Conservation (phyloP, 2,797 vertebrate species). For the Rallus crepitans region DNA sequence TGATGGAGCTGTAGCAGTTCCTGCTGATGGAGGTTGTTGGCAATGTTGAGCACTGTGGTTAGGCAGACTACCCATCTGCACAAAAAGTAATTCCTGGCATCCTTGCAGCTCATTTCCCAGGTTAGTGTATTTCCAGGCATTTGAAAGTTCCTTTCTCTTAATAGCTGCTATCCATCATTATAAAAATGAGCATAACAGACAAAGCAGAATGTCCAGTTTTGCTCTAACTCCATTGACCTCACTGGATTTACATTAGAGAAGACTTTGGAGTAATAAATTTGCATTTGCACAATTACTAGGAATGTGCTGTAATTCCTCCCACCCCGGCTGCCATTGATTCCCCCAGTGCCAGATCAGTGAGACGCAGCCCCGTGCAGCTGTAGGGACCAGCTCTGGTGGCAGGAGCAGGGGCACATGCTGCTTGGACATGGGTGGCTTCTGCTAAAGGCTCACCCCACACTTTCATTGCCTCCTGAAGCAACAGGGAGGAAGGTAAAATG, state of each 20-base stretch:
- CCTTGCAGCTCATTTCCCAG: conserved; percentile 13
- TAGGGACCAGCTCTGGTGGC: not conserved
- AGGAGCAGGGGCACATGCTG: not conserved
- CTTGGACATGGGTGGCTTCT: not conserved
- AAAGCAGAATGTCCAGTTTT: conserved; percentile 11
- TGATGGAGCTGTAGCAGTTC: not conserved
- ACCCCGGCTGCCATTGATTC: not conserved
- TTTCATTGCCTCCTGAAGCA: not conserved
- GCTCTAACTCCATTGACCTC: conserved; percentile 31
- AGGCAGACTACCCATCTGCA: not conserved
- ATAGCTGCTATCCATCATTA: conserved; percentile 21
- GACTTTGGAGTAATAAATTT: conserved; percentile 35
- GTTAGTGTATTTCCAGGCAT: not conserved
- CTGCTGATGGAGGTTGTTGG: not conserved
- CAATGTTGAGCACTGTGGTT: not conserved
- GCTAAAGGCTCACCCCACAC: not conserved
- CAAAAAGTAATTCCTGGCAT: not conserved
- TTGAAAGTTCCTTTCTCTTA: not conserved
- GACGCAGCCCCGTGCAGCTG: not conserved
- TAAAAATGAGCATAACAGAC: conserved; percentile 2
- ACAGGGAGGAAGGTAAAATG: not conserved
- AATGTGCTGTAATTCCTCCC: not conserved
- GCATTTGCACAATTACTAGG: conserved; percentile 20
- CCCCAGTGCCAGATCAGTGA: not conserved
- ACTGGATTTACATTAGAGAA: conserved; percentile 51